phyloP scores from a whole-genome alignment of 2,888 invertebrate species.

The Leptopterna dolabrata region DNA sequence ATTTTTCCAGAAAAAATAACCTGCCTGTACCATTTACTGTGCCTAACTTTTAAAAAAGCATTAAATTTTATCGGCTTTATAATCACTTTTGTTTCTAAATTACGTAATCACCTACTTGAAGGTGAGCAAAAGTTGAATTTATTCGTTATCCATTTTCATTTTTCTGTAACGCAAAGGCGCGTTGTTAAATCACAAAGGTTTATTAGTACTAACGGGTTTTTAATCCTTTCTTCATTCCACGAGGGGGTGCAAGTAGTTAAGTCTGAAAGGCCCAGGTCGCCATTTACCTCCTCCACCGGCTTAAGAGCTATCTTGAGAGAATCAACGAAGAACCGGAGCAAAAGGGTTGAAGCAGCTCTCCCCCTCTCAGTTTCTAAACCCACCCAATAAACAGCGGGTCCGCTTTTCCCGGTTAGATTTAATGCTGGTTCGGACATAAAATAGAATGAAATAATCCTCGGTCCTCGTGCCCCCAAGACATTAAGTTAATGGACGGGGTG shows the following conservation, averaged over 20 bases:
- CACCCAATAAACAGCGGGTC: slow-evolving; percentile 20
- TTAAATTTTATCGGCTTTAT: too few species aligned
- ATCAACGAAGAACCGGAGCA: not conserved
- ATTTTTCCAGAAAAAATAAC: too few species aligned
- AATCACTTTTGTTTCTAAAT: too few species aligned
- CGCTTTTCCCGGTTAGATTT: slow-evolving; percentile 48
- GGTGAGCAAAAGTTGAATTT: not conserved
- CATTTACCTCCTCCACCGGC: not conserved
- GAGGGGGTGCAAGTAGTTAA: not conserved
- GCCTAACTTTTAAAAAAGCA: too few species aligned
- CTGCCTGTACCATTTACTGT: too few species aligned
- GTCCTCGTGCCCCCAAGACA: slow-evolving; percentile 10
- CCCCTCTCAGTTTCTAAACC: not conserved
- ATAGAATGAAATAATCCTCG: slow-evolving; percentile 54
- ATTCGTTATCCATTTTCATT: not conserved
- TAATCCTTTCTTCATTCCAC: slow-evolving; percentile 20
- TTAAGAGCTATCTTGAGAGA: slow-evolving; percentile 18
- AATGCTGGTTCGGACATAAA: slow-evolving; percentile 48
- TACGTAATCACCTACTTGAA: too few species aligned
- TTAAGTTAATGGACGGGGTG: slow-evolving; percentile 31
- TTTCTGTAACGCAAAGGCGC: not conserved
- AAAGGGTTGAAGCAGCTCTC: not conserved
- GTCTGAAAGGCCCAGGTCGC: not conserved
- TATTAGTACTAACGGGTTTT: slow-evolving; percentile 6
- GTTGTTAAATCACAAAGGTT: slow-evolving; percentile 13